phyloP scores from a whole-genome alignment of 2,113 vertebrate genomes.

The Charina bottae region DNA sequence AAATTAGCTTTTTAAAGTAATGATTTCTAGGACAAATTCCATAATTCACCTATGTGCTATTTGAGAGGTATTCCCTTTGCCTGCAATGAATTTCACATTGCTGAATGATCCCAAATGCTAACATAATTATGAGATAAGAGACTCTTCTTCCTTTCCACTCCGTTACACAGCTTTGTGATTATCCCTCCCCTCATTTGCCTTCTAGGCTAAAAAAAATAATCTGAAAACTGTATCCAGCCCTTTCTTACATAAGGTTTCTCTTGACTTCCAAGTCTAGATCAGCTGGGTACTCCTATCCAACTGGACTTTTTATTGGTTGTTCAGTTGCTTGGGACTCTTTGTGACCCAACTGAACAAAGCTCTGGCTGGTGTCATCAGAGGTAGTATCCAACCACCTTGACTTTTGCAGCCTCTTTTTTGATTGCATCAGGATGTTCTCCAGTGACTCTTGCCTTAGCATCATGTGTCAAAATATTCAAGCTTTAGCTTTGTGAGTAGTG shows the following conservation, averaged over 20 bases:
- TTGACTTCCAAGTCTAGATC: not conserved
- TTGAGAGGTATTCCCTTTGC: too few relatives aligned
- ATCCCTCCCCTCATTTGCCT: too few relatives aligned
- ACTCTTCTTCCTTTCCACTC: too few relatives aligned
- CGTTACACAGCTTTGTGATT: too few relatives aligned
- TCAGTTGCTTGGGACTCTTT: not conserved
- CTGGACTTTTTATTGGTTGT: not conserved
- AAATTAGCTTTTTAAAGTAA: too few relatives aligned
- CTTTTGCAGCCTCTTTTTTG: not conserved
- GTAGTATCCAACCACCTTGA: not conserved
- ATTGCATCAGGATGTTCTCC: not conserved
- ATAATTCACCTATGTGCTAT: too few relatives aligned
- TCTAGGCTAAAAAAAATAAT: too few relatives aligned
- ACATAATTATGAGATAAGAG: too few relatives aligned
- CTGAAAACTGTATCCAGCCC: too few relatives aligned
- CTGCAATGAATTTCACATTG: too few relatives aligned
- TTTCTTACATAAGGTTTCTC: not conserved
- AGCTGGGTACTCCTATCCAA: not conserved
- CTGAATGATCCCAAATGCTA: too few relatives aligned
- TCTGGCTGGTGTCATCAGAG: not conserved
- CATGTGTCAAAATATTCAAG: not conserved
- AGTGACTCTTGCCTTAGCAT: not conserved
- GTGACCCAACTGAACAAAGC: not conserved
- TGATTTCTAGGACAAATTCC: too few relatives aligned
- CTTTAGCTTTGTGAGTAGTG: not conserved